Evolutionary conservation across 2,797 vertebrate species (phyloP), one percentile per base, ranked within the genome.

Genomic region (Uromys caudimaculatus): DNA sequence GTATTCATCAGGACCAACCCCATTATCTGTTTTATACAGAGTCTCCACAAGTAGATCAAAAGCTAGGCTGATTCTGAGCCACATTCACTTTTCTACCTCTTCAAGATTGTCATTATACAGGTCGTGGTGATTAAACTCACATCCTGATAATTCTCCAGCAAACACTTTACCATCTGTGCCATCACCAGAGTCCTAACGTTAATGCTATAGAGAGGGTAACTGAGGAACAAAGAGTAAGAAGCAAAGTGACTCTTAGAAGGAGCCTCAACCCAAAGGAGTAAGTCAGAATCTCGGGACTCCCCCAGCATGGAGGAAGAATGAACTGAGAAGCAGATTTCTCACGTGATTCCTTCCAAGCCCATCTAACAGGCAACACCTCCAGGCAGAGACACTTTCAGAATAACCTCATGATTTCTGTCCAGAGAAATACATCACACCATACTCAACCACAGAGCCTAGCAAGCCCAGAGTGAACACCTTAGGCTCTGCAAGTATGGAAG

Each of bases 401-500:
- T 32, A 85, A 13, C 17, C 8, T 52, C 3, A 38, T 5, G 19
- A 10, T 23, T 71, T 24, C 27, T 71, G 6, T 56, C n/a, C 9
- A 89, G 44, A 86, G 73, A 87, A 41, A 21, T 2, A 58, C 47
- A 67, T 23, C 9, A 10, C 35, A 6, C 16, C 75, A 35, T 10
- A 10, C 16, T 71, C 50, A 90, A 29, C 47, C 52, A 90, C 7
- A 50, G 4, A 90, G 75, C 88, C 58, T 38, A 8, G n/a, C 23
- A 86, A 69, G 41, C 19, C 56, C 38, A 77, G 1, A 35, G 24
- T 16, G 38, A 79, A 56, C 29, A n/a, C 3, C 23, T 86, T 27
- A 23, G 1, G 3, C 6, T 50, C 47, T 56, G 8, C 16, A 60
- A n/a, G 9, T 7, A 44, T 1, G 0, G 0, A 58, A 4, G 38